Evolutionary conservation across 2,888 invertebrate genomes (phyloP), one percentile per base, ranked within the genome.

Genomic region (Leptinotarsa juncta): DNA sequence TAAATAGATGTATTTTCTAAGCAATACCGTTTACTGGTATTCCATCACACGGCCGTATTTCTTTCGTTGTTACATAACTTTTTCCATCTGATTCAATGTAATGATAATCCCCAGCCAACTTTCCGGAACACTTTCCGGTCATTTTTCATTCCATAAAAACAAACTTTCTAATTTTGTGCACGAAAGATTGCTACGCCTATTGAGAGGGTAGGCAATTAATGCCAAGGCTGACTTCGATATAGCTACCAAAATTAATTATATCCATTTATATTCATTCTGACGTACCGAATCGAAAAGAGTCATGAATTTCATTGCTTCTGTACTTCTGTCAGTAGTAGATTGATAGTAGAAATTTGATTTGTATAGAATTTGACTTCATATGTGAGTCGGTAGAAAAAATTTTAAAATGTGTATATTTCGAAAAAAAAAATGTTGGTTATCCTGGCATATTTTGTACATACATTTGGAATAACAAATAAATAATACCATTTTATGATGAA

Each of bases 201-300:
- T 42, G 62, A 42, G 62, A 32, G 57, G 62, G 62, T 32, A n/a
- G 62, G 62, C 42, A 62, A 62, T 62, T 62, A 62, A 62, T 62
- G 62, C 62, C 62, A 62, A 62, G 62, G 62, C 62, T 42, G 62
- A 62, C 62, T 62, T 62, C 42, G 16, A 67, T 67, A 50, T 49
- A 23, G 26, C 26, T 51, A 23, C 51, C 20, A 53, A 67, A 67
- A 71, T 70, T 66, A 74, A 74, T 74, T 71, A 66, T 18, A 20
- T 66, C 65, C 60, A 70, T 74, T 71, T 67, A 74, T 71, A 71
- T 74, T 74, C 74, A 67, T 74, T 67, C 51, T 26, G 26, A 16
- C 20, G n/a, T 51, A 48, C 32, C 65, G 50, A 62, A 32, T 67
- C 70, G 57, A 65, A 53, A 67, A 67, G 67, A 71, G 74, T 66